Evolutionary conservation across 2,113 vertebrate genomes (phyloP), one percentile per base, ranked within the genome.

Genomic region (Psilopsiagon aurifrons): DNA sequence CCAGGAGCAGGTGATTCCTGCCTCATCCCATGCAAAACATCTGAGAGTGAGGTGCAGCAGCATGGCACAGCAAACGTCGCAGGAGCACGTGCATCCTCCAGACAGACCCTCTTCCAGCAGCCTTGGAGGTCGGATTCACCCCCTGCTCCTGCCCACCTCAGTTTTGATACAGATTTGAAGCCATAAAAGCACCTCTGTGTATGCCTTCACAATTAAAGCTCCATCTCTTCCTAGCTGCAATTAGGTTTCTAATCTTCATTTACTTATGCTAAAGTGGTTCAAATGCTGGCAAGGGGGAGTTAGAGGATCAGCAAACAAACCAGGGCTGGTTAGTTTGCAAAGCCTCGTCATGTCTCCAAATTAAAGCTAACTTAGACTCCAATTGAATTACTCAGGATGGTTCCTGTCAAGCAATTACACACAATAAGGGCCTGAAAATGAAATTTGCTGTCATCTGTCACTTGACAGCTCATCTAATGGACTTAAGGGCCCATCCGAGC

Each of bases 311-410:
- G 88, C 91, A 90, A 85, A 88, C 66, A 43, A 75, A 69, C 51
- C 52, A 27, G 64, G 63, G 60, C 71, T 17, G 54, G 88, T 43
- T 54, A 18, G 75, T 71, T 93, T 25, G 75, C 92, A 55, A 62
- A 89, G 70, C 84, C 47, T 88, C 37, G 3, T 91, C 85, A 68
- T 10, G 74, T 51, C 92, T 91, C 88, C 81, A 54, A 94, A 95
- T 93, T 90, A 90, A 91, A 95, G 92, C 35, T 31, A 93, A 57
- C 88, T 83, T 84, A 47, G 63, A 62, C 60, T 7, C 25, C 13
- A 41, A 94, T 78, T 79, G 78, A 96, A 94, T 94, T 90, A 94
- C 41, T 91, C 17, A 24, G 83, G 83, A 91, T 73, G 83, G 88
- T 49, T 96, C 83, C 94, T 88, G 92, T 75, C 88, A 49, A 89